These are phyloP conservation scores for Drosophila neotestacea DNA, from an alignment of 2,888 invertebrate genomes.

Conservation along the genomic window DNA sequence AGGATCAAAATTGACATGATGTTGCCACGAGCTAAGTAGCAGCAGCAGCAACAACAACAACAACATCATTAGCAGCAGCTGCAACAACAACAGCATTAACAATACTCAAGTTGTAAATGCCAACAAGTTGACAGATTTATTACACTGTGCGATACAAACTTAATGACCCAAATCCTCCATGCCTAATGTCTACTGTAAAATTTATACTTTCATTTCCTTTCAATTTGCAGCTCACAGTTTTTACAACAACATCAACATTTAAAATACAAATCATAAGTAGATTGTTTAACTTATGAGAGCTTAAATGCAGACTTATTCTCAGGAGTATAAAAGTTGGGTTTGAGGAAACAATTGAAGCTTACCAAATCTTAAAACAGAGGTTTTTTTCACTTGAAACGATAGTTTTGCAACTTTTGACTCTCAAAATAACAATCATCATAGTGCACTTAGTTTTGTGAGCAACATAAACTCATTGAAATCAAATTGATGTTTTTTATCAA, in stretches of 20 bases:
- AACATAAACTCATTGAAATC: no score
- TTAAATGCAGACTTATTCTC: no score
- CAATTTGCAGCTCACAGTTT: neutral
- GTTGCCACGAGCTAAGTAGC: slow-evolving; percentile 32
- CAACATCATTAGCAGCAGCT: neutral
- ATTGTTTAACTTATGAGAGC: no score
- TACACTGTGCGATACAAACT: slow-evolving; percentile 27
- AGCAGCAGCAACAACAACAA: neutral
- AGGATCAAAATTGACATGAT: slow-evolving; percentile 49
- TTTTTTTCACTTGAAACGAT: no score
- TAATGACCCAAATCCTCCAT: slow-evolving; percentile 21
- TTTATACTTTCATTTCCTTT: slow-evolving; percentile 2
- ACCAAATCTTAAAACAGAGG: no score
- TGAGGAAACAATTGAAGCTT: no score
- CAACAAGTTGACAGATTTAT: slow-evolving; percentile 45
- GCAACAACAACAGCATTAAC: slow-evolving; percentile 25
- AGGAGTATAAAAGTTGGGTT: no score
- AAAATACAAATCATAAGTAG: no score
- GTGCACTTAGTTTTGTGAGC: no score
- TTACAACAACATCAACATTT: neutral
- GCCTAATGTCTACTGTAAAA: neutral
- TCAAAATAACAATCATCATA: no score
- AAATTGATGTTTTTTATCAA: no score
- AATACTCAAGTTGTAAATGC: slow-evolving; percentile 30
- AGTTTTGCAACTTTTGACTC: no score